Conservation (phyloP, 2,888 invertebrate species). For the Acleris literana region DNA sequence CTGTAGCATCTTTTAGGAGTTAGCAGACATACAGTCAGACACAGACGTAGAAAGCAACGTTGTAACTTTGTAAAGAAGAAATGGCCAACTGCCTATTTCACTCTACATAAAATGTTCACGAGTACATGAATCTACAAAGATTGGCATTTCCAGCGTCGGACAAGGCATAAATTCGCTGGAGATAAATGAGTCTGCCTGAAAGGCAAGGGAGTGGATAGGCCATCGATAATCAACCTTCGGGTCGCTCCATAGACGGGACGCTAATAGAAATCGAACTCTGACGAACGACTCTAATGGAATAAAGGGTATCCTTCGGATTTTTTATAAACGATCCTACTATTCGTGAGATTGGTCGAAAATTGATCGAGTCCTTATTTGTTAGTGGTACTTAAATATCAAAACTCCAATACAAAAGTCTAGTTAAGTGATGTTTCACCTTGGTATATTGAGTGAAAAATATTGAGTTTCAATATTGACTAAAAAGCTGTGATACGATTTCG, state of each 20-base stretch:
- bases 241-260: conserved; percentile 29
- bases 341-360: not conserved
- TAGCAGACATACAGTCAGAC: no score
- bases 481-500: no score
- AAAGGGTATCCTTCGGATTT: conserved; percentile 1
- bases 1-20: no score
- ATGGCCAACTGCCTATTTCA: not conserved
- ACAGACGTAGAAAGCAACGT: no score
- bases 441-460: no score
- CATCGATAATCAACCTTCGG: conserved; percentile 49
- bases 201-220: conserved; percentile 42
- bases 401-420: no score
- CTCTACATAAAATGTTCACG: conserved; percentile 14
- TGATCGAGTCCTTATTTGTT: not conserved
- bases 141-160: conserved; percentile 19
- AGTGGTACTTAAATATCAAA: no score
- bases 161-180: conserved; percentile 44
- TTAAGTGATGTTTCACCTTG: no score
- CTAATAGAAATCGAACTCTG: conserved; percentile 49
- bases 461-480: no score
- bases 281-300: conserved; percentile 40
- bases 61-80: no score
- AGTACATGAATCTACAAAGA: conserved; percentile 20
- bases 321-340: not conserved
- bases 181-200: conserved; percentile 56